Evolutionary conservation across 2,888 invertebrate species (phyloP).

Genomic region (Diarsia dahlii): DNA sequence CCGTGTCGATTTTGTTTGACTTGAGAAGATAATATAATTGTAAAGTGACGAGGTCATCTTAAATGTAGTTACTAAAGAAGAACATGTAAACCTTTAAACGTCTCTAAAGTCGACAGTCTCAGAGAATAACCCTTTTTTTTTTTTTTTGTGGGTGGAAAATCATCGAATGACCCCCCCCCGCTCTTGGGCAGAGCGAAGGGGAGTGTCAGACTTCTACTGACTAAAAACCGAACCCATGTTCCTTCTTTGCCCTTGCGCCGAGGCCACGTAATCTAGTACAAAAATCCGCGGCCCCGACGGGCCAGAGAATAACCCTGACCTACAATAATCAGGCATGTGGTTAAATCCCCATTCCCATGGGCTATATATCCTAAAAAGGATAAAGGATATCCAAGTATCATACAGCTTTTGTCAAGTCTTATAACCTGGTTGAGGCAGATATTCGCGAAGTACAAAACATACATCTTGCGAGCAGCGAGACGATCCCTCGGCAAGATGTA

Average conservation of each 20-base stretch:
- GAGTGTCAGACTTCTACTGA: too few relatives aligned
- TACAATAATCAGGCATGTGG: background rate
- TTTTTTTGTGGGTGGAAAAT: too few relatives aligned
- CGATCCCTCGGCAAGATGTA: too few relatives aligned
- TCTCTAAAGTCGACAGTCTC: background rate
- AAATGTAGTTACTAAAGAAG: background rate
- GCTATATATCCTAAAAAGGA: too few relatives aligned
- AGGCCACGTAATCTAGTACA: too few relatives aligned
- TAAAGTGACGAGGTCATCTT: conserved; percentile 1
- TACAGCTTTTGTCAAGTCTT: background rate
- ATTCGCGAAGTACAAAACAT: conserved; percentile 4
- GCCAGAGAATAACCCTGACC: background rate
- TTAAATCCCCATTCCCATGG: background rate
- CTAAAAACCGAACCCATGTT: too few relatives aligned
- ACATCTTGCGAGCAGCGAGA: background rate
- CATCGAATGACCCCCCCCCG: too few relatives aligned
- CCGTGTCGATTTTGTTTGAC: background rate
- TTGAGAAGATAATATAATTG: background rate
- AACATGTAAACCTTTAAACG: background rate
- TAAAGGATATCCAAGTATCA: too few relatives aligned
- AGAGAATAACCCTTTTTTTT: background rate
- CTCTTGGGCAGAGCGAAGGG: too few relatives aligned
- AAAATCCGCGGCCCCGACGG: too few relatives aligned
- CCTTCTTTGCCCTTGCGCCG: too few relatives aligned
- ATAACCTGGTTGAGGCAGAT: background rate